Conservation (phyloP, 2,113 vertebrate genomes). For the Datnioides undecimradiatus region DNA sequence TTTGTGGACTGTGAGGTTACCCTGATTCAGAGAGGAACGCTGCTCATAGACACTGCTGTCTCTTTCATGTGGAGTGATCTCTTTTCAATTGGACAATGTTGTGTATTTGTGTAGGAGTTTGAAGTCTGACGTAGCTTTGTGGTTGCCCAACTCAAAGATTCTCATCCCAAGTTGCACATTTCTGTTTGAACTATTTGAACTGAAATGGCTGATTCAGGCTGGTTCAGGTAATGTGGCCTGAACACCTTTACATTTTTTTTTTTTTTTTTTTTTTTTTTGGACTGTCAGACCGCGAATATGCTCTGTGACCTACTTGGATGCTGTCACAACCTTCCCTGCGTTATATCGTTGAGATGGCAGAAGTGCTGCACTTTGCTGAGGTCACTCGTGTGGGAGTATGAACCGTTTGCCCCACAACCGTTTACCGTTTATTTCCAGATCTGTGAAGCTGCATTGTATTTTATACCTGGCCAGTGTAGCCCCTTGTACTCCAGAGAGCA, state of each 20-base stretch:
- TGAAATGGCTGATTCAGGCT: not conserved
- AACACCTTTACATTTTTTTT: not conserved
- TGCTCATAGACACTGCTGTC: conserved; percentile 13
- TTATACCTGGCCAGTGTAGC: conserved; percentile 47
- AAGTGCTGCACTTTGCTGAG: conserved; percentile 47
- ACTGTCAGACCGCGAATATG: conserved; percentile 8
- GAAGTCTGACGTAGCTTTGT: conserved; percentile 33
- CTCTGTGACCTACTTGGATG: conserved; percentile 17
- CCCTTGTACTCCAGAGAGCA: conserved; percentile 46
- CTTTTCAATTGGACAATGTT: not conserved
- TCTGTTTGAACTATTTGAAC: conserved; percentile 19
- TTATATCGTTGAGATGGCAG: conserved; percentile 22
- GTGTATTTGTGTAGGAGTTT: conserved; percentile 26
- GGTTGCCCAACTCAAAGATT: conserved; percentile 21
- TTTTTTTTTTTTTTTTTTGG: too few relatives aligned
- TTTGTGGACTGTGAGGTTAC: conserved; percentile 26
- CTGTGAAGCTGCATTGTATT: conserved; percentile 35
- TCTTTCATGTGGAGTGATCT: conserved; percentile 17
- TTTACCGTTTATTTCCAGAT: conserved; percentile 45
- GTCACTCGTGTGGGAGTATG: conserved; percentile 20
- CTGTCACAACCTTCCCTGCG: conserved; percentile 12
- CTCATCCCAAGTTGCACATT: not conserved
- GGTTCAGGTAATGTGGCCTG: conserved; percentile 16
- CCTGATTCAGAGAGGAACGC: conserved; percentile 22
- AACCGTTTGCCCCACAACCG: conserved; percentile 21